These are phyloP conservation scores for Drosophila histrio DNA, from an alignment of 2,888 invertebrate species.

Conservation along the genomic window DNA sequence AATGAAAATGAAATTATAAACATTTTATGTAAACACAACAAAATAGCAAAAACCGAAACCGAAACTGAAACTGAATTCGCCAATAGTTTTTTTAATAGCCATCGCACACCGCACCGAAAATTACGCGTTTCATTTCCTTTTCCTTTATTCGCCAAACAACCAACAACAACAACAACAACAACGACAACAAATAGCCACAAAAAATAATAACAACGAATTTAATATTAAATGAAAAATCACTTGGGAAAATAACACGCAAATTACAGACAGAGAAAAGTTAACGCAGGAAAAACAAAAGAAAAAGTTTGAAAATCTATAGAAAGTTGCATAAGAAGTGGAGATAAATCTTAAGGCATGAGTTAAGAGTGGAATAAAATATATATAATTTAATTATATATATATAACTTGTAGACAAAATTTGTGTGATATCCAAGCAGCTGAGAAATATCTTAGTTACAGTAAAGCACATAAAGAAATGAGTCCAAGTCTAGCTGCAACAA, in stretches of 20 bases:
- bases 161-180: conserved; percentile 26
- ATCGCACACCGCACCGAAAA: conserved; percentile 61
- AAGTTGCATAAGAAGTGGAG: neutral
- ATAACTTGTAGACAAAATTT: no score
- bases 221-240: conserved; percentile 45
- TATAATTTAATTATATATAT: no score
- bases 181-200: conserved; percentile 36
- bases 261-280: conserved; percentile 4
- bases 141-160: conserved; percentile 48
- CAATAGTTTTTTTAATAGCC: conserved; percentile 62
- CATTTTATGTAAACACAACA: conserved; percentile 72
- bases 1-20: conserved; percentile 77
- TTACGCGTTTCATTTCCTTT: conserved; percentile 77
- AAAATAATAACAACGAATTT: conserved; percentile 50
- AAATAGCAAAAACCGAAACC: conserved; percentile 34
- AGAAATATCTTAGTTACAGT: neutral
- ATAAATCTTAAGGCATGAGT: neutral
- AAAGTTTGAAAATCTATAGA: neutral
- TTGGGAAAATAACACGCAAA: conserved; percentile 18
- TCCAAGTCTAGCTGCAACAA: neutral
- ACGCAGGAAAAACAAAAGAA: neutral
- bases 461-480: neutral
- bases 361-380: no score
- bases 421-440: no score
- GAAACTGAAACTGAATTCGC: conserved; percentile 43